Base-by-base conservation (phyloP, 2,888 invertebrate species). In the Synanthedon formicaeformis region DNA sequence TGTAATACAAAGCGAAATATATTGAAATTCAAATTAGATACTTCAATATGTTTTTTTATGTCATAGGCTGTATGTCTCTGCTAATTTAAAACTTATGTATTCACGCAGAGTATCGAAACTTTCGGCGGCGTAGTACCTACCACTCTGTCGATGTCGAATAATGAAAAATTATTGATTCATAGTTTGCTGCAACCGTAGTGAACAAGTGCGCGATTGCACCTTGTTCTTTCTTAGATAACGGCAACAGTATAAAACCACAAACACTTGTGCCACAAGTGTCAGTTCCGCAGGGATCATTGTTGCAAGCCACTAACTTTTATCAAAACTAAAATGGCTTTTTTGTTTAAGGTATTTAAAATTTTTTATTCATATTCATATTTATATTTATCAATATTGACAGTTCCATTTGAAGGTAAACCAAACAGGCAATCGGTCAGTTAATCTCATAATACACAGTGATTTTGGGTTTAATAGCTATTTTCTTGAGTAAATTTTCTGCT, bases 91-190 rank as follows among this genome's bases (percentile, higher is more conserved):
- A 34, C 34, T 34, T 34, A 34, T 34, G 54, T 54, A 58, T 54
- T 62, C 73, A 77, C 78, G 78, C 79, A 78, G 78, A 62, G 57
- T 52, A 52, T 53, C 41, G 52, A 34, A 73, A 71, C 70, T 71
- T 67, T 67, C 62, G 68, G 64, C 69, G 76, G 75, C 78, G 78
- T 81, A 73, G 63, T 34, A 34, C 23, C 62, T 34, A 10, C 34
- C 34, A 34, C 34, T 34, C 10, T 34, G 10, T 34, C 61, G 55
- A 53, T 57, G 65, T 67, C 73, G 63, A 81, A 83, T 73, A 83
- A 78, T 78, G 56, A 78, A 81, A 81, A 85, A 84, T 79, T 80
- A 82, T 86, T 83, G 83, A 81, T 82, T 81, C 84, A 84, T 83
- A 81, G 75, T 75, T 75, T 79, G 79, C 76, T 59, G 83, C 84